Evolutionary conservation across 35 echinoderm and acorn worm genomes (phyloP).

Genomic region (Chiridota heheva): DNA sequence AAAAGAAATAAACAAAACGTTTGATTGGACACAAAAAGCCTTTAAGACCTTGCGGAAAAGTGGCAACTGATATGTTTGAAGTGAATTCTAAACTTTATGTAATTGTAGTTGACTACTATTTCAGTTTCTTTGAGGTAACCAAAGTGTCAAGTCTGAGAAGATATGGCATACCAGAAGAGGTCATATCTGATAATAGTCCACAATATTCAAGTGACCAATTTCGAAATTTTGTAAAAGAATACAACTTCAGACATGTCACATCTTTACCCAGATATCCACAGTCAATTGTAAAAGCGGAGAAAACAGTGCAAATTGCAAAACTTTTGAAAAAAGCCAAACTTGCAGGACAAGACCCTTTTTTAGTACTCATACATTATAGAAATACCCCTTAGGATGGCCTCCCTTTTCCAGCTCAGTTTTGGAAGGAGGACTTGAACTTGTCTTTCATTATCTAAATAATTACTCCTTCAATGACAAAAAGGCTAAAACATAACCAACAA

Average conservation of each 20-base stretch:
- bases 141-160: slow-evolving; percentile 12
- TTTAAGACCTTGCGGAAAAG: slow-evolving; percentile 46
- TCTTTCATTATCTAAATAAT: neutral
- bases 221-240: slow-evolving; percentile 15
- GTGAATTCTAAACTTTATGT: slow-evolving; percentile 20
- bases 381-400: neutral
- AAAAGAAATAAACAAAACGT: slow-evolving; percentile 15
- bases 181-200: slow-evolving; percentile 18
- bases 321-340: neutral
- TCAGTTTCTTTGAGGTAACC: slow-evolving; percentile 36
- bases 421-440: slow-evolving; percentile 10
- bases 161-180: slow-evolving; percentile 43
- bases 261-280: slow-evolving; percentile 28
- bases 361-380: neutral
- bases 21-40: slow-evolving; percentile 12
- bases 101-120: slow-evolving; percentile 35
- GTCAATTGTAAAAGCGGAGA: slow-evolving; percentile 41
- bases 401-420: slow-evolving; percentile 12
- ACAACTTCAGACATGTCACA: slow-evolving; percentile 4
- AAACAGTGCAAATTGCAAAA: too few species aligned
- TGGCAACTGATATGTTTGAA: slow-evolving; percentile 38
- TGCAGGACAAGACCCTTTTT: neutral
- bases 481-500: too few species aligned
- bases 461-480: too few species aligned
- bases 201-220: too few species aligned